Conservation (phyloP, 2,113 vertebrate genomes). For the Sylvietta virens region DNA sequence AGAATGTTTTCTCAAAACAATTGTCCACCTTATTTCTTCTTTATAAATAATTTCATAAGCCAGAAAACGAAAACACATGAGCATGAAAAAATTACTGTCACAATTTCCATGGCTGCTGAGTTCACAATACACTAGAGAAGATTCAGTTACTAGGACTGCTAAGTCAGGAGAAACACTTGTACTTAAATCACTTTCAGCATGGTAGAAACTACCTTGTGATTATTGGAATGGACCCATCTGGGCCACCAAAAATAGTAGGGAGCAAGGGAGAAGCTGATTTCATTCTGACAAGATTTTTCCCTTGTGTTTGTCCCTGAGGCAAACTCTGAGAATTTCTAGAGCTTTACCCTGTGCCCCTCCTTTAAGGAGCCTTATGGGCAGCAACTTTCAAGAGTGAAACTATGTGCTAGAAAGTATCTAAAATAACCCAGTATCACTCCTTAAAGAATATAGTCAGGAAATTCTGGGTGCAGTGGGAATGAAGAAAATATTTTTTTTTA, state of each 20-base stretch:
- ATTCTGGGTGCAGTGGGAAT: not conserved
- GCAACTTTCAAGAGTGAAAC: not conserved
- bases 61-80: not conserved
- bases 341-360: not conserved
- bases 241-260: not conserved
- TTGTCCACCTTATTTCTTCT: not conserved
- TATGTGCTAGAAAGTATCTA: not conserved
- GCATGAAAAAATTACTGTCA: not conserved
- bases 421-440: not conserved
- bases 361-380: not conserved
- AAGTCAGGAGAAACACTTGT: not conserved
- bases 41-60: not conserved
- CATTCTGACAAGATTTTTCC: not conserved
- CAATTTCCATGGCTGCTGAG: not conserved
- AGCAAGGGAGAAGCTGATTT: accelerated
- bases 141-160: not conserved
- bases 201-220: not conserved
- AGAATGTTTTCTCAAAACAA: not conserved
- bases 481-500: not conserved
- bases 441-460: not conserved
- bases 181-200: not conserved
- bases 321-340: not conserved
- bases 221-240: not conserved
- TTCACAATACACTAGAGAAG: not conserved
- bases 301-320: not conserved